phyloP scores from a whole-genome alignment of 2,888 invertebrate genomes.

The Drosophila nr. medialis region DNA sequence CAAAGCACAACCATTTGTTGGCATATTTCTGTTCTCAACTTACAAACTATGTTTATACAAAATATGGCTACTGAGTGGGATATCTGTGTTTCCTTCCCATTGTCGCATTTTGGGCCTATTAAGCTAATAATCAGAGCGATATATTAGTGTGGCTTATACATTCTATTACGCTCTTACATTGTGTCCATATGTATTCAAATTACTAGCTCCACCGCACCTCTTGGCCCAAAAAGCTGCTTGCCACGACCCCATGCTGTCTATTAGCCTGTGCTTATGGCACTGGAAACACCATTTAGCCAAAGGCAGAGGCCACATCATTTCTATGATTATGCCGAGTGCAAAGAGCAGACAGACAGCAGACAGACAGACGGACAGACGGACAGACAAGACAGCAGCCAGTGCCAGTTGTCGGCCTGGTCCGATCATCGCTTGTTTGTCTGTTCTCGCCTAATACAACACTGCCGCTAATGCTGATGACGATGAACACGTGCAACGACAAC shows the following conservation, averaged over 20 bases:
- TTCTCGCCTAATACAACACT: slow-evolving; percentile 78
- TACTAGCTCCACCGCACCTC: not conserved
- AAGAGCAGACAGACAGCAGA: slow-evolving; percentile 45
- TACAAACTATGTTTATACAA: not conserved
- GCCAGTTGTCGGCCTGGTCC: slow-evolving; percentile 7
- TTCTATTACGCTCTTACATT: slow-evolving; percentile 17
- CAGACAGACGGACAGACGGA: not conserved
- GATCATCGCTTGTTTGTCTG: slow-evolving; percentile 48
- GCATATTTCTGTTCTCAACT: slow-evolving; percentile 20
- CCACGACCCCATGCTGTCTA: slow-evolving; percentile 65
- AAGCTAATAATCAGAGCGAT: slow-evolving; percentile 10
- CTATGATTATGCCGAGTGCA: slow-evolving; percentile 71
- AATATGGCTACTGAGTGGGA: slow-evolving; percentile 3
- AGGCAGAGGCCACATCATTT: slow-evolving; percentile 63
- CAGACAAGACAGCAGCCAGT: slow-evolving; percentile 3
- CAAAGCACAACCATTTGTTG: slow-evolving; percentile 8
- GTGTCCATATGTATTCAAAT: slow-evolving; percentile 28
- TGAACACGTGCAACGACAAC: slow-evolving; percentile 71
- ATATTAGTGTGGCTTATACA: not conserved
- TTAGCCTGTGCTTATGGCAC: slow-evolving; percentile 63
- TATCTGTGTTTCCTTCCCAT: slow-evolving; percentile 16
- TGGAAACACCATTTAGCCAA: slow-evolving; percentile 69
- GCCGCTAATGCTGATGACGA: slow-evolving; percentile 76
- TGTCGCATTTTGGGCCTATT: slow-evolving; percentile 16
- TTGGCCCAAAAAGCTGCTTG: slow-evolving; percentile 13